Evolutionary conservation across 2,113 vertebrate genomes (phyloP).

Genomic region (Pteropus alecto): DNA sequence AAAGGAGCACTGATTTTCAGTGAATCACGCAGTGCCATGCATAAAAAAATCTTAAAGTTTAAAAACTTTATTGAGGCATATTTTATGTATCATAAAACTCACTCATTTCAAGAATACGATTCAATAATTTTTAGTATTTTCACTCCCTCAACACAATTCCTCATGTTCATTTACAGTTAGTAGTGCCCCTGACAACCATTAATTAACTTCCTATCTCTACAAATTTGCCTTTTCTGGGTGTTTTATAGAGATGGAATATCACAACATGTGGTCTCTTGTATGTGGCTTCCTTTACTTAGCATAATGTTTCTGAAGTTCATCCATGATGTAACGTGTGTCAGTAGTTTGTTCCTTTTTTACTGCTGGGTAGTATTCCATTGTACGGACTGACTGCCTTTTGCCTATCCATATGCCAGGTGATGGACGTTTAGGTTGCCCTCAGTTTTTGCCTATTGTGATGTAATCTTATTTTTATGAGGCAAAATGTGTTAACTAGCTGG

Average conservation of each 20-base stretch:
- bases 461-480: slow-evolving; percentile 64
- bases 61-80: slow-evolving; percentile 55
- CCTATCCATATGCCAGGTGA: background rate
- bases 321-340: background rate
- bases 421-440: background rate
- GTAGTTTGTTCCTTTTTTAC: background rate
- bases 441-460: background rate
- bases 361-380: background rate
- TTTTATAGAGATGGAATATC: background rate
- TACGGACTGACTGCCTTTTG: background rate
- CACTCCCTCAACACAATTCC: background rate
- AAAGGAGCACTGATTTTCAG: slow-evolving; percentile 70
- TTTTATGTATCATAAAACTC: slow-evolving; percentile 51
- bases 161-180: background rate
- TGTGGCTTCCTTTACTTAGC: background rate
- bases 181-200: background rate
- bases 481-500: slow-evolving; percentile 24
- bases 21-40: slow-evolving; percentile 18
- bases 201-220: slow-evolving; percentile 16
- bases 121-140: slow-evolving; percentile 54
- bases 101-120: slow-evolving; percentile 5
- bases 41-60: slow-evolving; percentile 40
- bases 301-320: background rate
- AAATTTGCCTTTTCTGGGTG: background rate
- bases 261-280: background rate